Evolutionary conservation across 30 jellyfish, hydroid and myxozoan species (phyloP).

Genomic region (Chrysaora quinquecirrha): DNA sequence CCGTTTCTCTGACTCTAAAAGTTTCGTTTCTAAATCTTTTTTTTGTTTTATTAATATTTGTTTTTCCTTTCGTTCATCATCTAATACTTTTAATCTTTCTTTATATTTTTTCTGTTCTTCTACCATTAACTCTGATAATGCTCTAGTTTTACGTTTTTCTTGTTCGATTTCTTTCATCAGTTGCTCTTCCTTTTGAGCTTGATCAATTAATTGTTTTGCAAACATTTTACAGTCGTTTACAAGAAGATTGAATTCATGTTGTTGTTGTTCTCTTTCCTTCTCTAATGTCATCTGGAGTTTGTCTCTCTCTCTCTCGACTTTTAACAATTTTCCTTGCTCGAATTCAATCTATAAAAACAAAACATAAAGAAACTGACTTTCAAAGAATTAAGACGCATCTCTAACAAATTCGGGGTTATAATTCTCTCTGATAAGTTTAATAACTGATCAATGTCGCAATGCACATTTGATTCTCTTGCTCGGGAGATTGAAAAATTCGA

Average conservation of each 20-base stretch:
- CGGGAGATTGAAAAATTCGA: too few relatives aligned
- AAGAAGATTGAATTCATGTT: constrained; percentile 58
- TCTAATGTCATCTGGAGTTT: constrained; percentile 46
- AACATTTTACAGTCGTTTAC: constrained; percentile 90
- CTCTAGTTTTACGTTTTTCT: constrained; percentile 81
- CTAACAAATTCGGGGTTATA: too few relatives aligned
- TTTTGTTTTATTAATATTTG: constrained; percentile 65
- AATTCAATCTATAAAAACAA: constrained; percentile 81
- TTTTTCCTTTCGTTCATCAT: constrained; percentile 72
- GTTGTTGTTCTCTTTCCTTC: constrained; percentile 80
- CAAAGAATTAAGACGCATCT: too few relatives aligned
- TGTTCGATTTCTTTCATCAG: constrained; percentile 77
- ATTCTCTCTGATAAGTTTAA: too few relatives aligned
- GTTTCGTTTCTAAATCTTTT: constrained; percentile 63
- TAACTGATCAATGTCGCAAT: too few relatives aligned
- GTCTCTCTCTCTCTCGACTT: constrained; percentile 88
- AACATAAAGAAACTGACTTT: too few relatives aligned
- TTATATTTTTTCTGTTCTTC: constrained; percentile 86
- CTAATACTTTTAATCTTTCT: constrained; percentile 73
- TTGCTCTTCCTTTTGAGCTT: constrained; percentile 77
- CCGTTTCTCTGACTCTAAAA: constrained; percentile 61
- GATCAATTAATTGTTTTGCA: constrained; percentile 77
- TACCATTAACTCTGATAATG: constrained; percentile 84
- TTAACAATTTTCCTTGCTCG: constrained; percentile 78
- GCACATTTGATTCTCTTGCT: too few relatives aligned